Evolutionary conservation across 2,113 vertebrate species (phyloP).

Genomic region (Thamnophis sirtalis): DNA sequence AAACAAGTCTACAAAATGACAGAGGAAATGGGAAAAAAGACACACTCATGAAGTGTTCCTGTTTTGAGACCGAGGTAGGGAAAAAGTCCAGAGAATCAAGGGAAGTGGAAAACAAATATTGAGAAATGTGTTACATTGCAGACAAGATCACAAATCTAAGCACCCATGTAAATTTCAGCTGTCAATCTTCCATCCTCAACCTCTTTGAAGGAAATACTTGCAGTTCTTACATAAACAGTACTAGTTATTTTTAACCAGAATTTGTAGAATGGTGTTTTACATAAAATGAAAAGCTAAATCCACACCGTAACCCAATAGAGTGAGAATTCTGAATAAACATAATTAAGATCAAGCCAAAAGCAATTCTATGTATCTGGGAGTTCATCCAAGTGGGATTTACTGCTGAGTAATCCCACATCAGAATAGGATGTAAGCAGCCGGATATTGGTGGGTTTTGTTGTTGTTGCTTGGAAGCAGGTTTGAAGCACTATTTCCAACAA

Average conservation of each 20-base stretch:
- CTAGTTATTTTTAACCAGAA: background rate
- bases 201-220: background rate
- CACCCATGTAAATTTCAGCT: background rate
- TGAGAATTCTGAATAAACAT: background rate
- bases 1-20: background rate
- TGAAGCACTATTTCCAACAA: background rate
- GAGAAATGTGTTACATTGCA: background rate
- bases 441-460: background rate
- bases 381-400: background rate
- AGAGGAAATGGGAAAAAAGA: background rate
- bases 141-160: background rate
- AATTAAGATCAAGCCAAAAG: background rate
- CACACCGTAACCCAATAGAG: background rate
- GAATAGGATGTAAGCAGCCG: background rate
- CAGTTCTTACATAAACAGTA: background rate
- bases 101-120: constrained; percentile 9
- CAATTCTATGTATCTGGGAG: background rate
- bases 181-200: background rate
- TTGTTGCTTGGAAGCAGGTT: background rate
- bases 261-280: background rate
- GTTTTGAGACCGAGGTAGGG: background rate
- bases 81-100: background rate
- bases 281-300: background rate
- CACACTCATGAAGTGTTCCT: background rate
- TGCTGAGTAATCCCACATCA: background rate